Evolutionary conservation across 2,888 invertebrate genomes (phyloP).

Genomic region (Venusia cambrica): DNA sequence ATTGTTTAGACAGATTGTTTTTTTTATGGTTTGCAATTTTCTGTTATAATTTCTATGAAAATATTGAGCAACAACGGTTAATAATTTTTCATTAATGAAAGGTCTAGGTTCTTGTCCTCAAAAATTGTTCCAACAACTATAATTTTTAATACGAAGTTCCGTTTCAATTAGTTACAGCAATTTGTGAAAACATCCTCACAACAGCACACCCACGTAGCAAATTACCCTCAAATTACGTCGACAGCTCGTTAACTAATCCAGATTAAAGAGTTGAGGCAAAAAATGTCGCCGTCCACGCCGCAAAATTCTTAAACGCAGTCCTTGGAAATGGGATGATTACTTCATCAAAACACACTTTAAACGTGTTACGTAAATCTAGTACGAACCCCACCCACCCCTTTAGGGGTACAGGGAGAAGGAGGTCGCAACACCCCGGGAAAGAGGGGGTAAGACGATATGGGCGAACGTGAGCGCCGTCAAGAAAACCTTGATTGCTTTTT

Average conservation of each 20-base stretch:
- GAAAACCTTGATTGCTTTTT: conserved; percentile 82
- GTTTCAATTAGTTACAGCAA: not conserved
- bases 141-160: not conserved
- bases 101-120: too few species aligned
- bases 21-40: too few species aligned
- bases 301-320: conserved; percentile 79
- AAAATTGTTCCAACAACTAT: too few species aligned
- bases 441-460: conserved; percentile 81
- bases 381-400: conserved; percentile 58
- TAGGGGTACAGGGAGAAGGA: conserved; percentile 50
- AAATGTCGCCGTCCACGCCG: conserved; percentile 66
- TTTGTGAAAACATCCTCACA: not conserved
- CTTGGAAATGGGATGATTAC: conserved; percentile 80
- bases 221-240: conserved; percentile 60
- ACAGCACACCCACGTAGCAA: conserved; percentile 25
- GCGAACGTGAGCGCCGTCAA: conserved; percentile 82
- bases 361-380: conserved; percentile 82
- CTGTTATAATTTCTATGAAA: too few species aligned
- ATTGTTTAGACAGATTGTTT: too few species aligned
- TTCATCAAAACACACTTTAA: conserved; percentile 82
- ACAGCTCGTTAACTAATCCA: conserved; percentile 68
- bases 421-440: conserved; percentile 52
- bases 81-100: too few species aligned
- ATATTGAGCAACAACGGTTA: too few species aligned
- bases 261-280: conserved; percentile 70